These are phyloP conservation scores for Trachelipus rathkii DNA, from an alignment of 1,140 invertebrate species.

Conservation along the genomic window DNA sequence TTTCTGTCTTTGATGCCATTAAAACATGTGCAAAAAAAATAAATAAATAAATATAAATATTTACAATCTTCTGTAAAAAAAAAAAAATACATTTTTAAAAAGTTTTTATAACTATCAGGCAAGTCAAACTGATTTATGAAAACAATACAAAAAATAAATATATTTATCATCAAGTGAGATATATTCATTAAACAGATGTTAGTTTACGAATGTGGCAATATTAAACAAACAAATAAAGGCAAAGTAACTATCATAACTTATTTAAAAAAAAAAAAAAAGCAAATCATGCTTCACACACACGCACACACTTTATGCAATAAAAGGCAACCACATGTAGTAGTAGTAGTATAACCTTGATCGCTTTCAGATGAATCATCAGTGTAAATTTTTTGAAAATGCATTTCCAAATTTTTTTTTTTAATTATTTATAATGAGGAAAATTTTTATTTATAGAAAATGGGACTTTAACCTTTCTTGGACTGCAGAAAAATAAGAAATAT, in stretches of 20 bases:
- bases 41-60: no score
- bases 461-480: neutral
- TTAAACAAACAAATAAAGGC: neutral
- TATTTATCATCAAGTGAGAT: neutral
- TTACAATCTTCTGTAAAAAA: no score
- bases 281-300: no score
- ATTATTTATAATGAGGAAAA: neutral
- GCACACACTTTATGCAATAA: neutral
- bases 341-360: neutral
- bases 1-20: no score
- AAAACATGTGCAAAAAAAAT: no score
- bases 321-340: neutral
- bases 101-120: no score
- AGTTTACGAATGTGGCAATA: neutral
- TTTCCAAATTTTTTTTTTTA: neutral
- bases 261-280: neutral
- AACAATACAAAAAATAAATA: neutral
- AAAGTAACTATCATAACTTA: neutral
- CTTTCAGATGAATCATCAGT: neutral
- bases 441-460: neutral
- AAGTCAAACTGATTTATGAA: neutral
- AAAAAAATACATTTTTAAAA: no score
- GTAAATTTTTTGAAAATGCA: conserved; percentile 2
- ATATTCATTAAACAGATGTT: neutral
- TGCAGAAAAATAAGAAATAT: neutral